Conservation (phyloP, 53 echinoderm and acorn worm species). For the Temnopleurus reevesii region DNA sequence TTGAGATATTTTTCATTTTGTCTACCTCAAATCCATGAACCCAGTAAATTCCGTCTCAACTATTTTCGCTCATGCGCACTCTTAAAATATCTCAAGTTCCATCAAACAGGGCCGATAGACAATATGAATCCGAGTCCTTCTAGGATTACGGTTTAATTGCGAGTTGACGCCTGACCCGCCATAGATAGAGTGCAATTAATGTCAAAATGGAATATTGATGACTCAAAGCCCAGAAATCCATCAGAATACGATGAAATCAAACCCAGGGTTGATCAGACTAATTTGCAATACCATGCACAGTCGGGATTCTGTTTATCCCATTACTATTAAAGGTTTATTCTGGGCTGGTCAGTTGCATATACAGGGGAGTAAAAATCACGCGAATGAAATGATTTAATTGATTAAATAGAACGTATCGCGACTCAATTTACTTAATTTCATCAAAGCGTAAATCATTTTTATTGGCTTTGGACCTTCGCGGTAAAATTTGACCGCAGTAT, state of each 20-base stretch:
- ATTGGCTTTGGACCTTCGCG: not conserved
- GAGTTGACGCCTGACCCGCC: constrained; percentile 21
- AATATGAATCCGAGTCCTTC: not conserved
- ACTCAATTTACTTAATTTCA: not conserved
- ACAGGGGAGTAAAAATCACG: not conserved
- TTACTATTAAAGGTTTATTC: not conserved
- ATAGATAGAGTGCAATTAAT: constrained; percentile 11
- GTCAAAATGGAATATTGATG: constrained; percentile 18
- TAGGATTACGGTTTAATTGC: constrained; percentile 31
- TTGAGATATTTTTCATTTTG: too few relatives aligned
- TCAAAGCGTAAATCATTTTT: not conserved
- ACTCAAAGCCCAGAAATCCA: not conserved
- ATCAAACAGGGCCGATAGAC: not conserved
- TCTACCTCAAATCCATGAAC: too few relatives aligned
- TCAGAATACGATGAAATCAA: not conserved
- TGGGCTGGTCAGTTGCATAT: not conserved
- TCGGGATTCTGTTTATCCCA: not conserved
- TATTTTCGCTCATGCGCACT: too few relatives aligned
- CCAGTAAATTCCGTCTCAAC: too few relatives aligned
- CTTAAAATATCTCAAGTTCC: not conserved
- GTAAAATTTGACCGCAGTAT: too few relatives aligned
- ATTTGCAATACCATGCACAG: not conserved
- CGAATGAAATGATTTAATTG: not conserved
- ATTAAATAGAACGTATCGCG: not conserved
- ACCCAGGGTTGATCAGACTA: not conserved